Base-by-base conservation (phyloP, 1,140 invertebrate species). In the Drosophila orosa region DNA sequence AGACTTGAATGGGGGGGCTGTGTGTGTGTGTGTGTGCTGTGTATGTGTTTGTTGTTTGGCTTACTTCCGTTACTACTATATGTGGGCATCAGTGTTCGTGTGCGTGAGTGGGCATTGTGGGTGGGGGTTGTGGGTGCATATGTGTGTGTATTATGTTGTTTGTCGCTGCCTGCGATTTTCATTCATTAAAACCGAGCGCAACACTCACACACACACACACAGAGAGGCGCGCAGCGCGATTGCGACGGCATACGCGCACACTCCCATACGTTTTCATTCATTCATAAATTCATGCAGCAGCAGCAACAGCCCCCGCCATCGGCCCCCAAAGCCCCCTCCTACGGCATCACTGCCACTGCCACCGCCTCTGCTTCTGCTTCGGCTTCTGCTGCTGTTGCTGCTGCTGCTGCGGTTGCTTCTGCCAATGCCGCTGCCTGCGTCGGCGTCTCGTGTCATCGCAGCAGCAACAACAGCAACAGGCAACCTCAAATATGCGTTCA, bases 231-330 rank as follows among this genome's bases (percentile, higher is more conserved):
- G n/a, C 25, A 33, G 29, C 29, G 48, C 61, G 61, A 54, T 68
- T 74, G 58, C 69, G 58, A 67, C 57, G 69, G 59, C 59, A 83
- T 37, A 39, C 66, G 71, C 72, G 76, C 76, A 75, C 61, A 63
- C 57, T 45, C 45, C 56, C 60, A 82, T 71, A 75, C 65, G 77
- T 48, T 74, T 86, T 84, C 75, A 79, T 83, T 82, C 81, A 84
- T 89, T 89, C 84, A 89, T 89, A 89, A 89, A 89, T 89, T 89
- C 84, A 80, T 83, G 84, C 84, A 80, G 45, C 76, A 68, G 8
- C 52, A 50, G 25, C 75, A 54, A 47, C 67, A 48, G 29, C 66
- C 39, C 27, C 56, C 55, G 42, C 67, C 37, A 40, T 37, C 42
- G 35, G 56, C 31, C 31, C 48, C 45, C 39, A 27, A 47, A 33